These are phyloP conservation scores for Phylloscopus trochilus DNA, from an alignment of 2,113 vertebrate genomes.

Conservation along the genomic window DNA sequence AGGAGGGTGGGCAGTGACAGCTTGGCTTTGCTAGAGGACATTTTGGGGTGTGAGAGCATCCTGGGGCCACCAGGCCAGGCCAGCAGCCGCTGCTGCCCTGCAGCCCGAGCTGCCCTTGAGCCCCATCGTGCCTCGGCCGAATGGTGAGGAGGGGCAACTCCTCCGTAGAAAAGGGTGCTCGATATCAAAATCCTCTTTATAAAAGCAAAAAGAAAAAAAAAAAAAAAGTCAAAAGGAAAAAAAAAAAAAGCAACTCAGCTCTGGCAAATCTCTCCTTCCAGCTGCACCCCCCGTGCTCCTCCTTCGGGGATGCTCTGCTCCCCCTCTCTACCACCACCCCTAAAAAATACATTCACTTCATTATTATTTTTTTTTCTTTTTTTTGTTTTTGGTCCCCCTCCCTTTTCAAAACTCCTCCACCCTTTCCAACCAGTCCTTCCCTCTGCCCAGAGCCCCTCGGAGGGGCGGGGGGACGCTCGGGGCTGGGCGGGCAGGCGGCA, in stretches of 20 bases:
- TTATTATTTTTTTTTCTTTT: too few relatives aligned
- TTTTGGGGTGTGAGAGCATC: rapidly evolving
- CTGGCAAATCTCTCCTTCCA: neutral
- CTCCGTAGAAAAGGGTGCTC: neutral
- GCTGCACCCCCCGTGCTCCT: neutral
- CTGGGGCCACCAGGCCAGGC: rapidly evolving
- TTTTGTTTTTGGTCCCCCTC: rapidly evolving
- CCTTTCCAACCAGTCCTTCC: neutral
- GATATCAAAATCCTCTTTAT: conserved; percentile 52
- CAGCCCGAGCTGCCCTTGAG: rapidly evolving
- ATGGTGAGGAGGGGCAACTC: rapidly evolving
- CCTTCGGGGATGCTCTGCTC: neutral
- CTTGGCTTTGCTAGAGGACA: neutral
- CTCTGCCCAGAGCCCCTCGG: neutral
- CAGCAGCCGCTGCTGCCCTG: neutral
- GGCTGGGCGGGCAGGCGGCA: neutral
- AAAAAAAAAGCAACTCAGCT: rapidly evolving
- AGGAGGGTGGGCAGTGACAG: neutral
- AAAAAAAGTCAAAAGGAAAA: too few relatives aligned
- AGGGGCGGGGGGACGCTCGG: rapidly evolving
- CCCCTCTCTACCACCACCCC: neutral
- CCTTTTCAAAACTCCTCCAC: neutral
- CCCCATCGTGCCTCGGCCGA: neutral
- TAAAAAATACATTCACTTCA: neutral
- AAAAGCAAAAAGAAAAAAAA: neutral